These are phyloP conservation scores for Vulpes lagopus DNA, from an alignment of 2,113 vertebrate species.

Conservation along the genomic window DNA sequence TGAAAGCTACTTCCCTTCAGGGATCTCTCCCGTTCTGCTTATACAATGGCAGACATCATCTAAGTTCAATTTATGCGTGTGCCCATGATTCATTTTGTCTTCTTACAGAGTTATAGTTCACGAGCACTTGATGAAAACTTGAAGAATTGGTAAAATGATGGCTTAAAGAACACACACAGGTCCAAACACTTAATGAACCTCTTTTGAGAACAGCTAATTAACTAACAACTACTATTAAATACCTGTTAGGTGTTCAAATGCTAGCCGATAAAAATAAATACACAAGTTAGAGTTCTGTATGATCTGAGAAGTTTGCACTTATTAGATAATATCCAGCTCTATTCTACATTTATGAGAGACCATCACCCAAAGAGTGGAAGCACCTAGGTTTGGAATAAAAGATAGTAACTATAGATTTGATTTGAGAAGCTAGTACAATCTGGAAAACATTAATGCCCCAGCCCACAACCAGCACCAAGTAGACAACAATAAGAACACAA, in stretches of 20 bases:
- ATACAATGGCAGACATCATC: not conserved
- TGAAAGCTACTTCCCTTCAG: not conserved
- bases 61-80: not conserved
- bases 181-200: not conserved
- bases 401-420: not conserved
- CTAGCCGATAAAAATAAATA: not conserved
- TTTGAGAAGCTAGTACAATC: not conserved
- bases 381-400: not conserved
- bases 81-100: not conserved
- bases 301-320: not conserved
- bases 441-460: rapidly evolving
- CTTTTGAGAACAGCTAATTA: not conserved
- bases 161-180: not conserved
- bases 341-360: not conserved
- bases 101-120: not conserved
- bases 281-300: not conserved
- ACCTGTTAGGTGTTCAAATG: not conserved
- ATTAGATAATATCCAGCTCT: not conserved
- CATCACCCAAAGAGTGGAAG: not conserved
- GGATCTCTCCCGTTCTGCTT: not conserved
- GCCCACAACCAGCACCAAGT: not conserved
- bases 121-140: not conserved
- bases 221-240: not conserved
- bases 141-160: not conserved
- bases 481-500: not conserved